phyloP scores from a whole-genome alignment of 2,888 invertebrate species.

The Lomographa bimaculata region DNA sequence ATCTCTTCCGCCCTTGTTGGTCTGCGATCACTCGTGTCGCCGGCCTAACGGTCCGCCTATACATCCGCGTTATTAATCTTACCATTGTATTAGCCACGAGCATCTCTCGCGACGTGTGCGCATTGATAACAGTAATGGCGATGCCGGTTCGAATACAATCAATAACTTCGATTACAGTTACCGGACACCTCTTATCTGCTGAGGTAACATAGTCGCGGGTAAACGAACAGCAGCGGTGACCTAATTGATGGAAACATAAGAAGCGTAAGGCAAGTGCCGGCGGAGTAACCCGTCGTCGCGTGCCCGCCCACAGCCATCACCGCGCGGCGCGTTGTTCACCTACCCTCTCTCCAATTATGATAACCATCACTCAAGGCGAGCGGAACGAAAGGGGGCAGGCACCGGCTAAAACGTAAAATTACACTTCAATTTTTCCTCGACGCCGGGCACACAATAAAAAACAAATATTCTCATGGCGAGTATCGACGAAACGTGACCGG shows the following conservation, averaged over 20 bases:
- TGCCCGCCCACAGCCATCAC: slow-evolving; percentile 66
- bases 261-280: slow-evolving; percentile 37
- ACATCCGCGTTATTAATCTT: slow-evolving; percentile 79
- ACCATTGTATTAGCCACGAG: slow-evolving; percentile 74
- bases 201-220: slow-evolving; percentile 29
- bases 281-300: slow-evolving; percentile 55
- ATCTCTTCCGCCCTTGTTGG: slow-evolving; percentile 81
- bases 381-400: slow-evolving; percentile 83
- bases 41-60: slow-evolving; percentile 67
- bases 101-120: slow-evolving; percentile 73
- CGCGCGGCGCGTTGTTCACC: slow-evolving; percentile 66
- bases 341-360: slow-evolving; percentile 82
- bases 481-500: slow-evolving; percentile 83
- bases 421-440: slow-evolving; percentile 81
- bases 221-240: background rate
- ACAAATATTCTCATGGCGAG: slow-evolving; percentile 83
- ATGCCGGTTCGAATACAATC: slow-evolving; percentile 64
- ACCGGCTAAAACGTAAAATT: slow-evolving; percentile 82
- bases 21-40: slow-evolving; percentile 73
- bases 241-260: slow-evolving; percentile 18
- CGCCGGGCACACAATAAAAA: slow-evolving; percentile 79
- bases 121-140: slow-evolving; percentile 75
- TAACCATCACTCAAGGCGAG: slow-evolving; percentile 83
- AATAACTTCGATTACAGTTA: slow-evolving; percentile 70
- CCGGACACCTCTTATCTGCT: slow-evolving; percentile 58